These are phyloP conservation scores for Orientallactaga bullata DNA, from an alignment of 2,113 vertebrate genomes.

Conservation along the genomic window DNA sequence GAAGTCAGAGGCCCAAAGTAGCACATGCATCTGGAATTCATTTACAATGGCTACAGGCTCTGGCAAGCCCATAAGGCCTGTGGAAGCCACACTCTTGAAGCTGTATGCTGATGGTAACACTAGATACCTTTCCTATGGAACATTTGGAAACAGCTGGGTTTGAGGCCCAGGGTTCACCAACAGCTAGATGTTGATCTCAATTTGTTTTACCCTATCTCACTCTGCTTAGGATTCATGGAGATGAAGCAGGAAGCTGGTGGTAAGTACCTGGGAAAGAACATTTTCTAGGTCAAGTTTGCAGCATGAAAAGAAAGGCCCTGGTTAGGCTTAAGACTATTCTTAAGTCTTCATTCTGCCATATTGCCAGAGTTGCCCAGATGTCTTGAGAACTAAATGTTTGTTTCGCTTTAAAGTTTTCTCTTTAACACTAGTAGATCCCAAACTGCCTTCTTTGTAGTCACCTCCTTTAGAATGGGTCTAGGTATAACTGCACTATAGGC, in stretches of 20 bases:
- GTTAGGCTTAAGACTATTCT: not conserved
- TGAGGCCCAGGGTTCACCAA: not conserved
- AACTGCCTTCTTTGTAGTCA: not conserved
- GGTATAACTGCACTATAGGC: not conserved
- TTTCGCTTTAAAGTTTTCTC: not conserved
- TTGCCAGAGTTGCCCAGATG: not conserved
- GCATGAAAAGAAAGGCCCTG: not conserved
- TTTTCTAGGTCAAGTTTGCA: slow-evolving; percentile 19
- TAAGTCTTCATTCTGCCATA: not conserved
- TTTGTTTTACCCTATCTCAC: not conserved
- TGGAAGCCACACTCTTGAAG: not conserved
- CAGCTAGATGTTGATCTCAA: not conserved
- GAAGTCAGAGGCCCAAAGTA: too few relatives aligned
- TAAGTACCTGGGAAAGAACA: not conserved
- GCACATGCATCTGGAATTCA: too few relatives aligned
- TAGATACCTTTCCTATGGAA: not conserved
- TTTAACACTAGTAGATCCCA: not conserved
- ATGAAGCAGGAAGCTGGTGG: not conserved
- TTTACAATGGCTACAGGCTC: not conserved
- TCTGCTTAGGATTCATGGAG: not conserved
- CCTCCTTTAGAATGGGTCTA: not conserved
- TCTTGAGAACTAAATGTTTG: not conserved
- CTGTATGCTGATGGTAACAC: not conserved
- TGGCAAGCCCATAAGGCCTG: not conserved
- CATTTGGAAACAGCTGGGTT: not conserved